phyloP scores from a whole-genome alignment of 2,113 vertebrate species.

The Anolis sagrei region DNA sequence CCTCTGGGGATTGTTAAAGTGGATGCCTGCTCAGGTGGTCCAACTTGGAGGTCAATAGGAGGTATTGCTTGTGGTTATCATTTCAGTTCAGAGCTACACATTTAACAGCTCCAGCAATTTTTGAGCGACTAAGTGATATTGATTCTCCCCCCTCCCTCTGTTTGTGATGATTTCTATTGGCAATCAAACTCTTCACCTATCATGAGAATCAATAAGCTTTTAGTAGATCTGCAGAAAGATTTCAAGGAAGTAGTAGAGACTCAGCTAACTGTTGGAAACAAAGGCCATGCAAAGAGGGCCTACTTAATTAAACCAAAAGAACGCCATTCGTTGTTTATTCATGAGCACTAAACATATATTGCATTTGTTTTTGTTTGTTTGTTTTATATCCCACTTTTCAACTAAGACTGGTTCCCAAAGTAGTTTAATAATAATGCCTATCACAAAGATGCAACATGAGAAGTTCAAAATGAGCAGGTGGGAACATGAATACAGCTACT shows the following conservation, averaged over 20 bases:
- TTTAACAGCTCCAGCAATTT: conserved; percentile 8
- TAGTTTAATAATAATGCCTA: background rate
- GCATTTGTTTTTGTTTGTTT: background rate
- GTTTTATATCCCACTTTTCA: background rate
- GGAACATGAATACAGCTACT: background rate
- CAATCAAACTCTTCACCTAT: conserved; percentile 2
- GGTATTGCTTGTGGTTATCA: background rate
- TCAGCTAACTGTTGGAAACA: conserved; percentile 3
- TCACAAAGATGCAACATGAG: background rate
- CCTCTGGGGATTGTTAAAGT: conserved; percentile 5
- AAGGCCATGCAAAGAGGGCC: background rate
- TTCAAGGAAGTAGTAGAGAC: conserved; percentile 11
- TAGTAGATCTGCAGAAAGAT: conserved; percentile 1
- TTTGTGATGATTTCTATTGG: conserved; percentile 23
- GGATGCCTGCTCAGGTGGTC: background rate
- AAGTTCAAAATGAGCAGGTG: background rate
- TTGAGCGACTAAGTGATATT: conserved; percentile 2
- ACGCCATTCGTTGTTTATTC: background rate
- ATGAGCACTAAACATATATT: background rate
- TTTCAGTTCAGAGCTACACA: conserved; percentile 1
- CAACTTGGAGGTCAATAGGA: conserved; percentile 9
- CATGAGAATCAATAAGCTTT: conserved; percentile 21
- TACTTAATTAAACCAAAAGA: background rate
- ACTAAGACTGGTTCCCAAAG: background rate
- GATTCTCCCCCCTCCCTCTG: background rate